These are phyloP conservation scores for Rhipidura dahli DNA, from an alignment of 2,113 vertebrate species.

Conservation along the genomic window DNA sequence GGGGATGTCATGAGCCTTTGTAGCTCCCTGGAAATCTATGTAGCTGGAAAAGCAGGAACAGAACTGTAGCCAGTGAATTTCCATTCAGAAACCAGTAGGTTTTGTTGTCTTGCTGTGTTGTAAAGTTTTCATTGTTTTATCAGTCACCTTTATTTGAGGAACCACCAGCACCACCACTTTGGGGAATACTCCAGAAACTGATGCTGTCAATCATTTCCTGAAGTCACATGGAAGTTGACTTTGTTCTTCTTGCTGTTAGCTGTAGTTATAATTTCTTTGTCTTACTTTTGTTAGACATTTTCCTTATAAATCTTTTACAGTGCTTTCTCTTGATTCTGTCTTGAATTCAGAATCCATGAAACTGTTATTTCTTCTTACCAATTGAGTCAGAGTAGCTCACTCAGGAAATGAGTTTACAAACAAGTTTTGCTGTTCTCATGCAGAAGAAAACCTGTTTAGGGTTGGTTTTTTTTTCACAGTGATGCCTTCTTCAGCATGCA, in stretches of 20 bases:
- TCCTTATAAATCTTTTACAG: background rate
- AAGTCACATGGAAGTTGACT: background rate
- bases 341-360: background rate
- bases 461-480: background rate
- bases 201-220: background rate
- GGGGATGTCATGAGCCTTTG: background rate
- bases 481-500: background rate
- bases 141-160: background rate
- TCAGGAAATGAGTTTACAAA: background rate
- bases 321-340: background rate
- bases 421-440: background rate
- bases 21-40: background rate
- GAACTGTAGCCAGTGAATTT: background rate
- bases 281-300: background rate
- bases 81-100: background rate
- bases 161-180: too few species aligned
- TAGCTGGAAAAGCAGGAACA: background rate
- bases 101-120: background rate
- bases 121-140: background rate
- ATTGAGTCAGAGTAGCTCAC: background rate
- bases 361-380: background rate
- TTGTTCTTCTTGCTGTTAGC: background rate
- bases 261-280: background rate
- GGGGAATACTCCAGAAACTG: background rate
- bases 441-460: background rate